These are phyloP conservation scores for Astyanax mexicanus DNA, from an alignment of 2,797 vertebrate species.

Conservation along the genomic window DNA sequence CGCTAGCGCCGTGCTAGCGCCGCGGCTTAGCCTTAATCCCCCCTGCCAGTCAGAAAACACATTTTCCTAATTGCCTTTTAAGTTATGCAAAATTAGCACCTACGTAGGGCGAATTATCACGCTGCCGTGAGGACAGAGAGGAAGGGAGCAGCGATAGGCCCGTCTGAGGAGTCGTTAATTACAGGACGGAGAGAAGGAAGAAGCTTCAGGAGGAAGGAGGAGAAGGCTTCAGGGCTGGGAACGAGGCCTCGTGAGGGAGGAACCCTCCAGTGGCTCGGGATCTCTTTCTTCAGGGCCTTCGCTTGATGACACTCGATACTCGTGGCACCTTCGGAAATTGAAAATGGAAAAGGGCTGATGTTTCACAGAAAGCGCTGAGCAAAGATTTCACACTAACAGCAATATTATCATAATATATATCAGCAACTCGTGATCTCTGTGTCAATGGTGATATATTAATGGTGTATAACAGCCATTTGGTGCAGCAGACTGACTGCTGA, in stretches of 20 bases:
- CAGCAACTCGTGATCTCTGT: neutral
- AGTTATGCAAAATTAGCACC: slow-evolving; percentile 81
- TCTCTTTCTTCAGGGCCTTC: slow-evolving; percentile 63
- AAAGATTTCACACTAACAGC: slow-evolving; percentile 4
- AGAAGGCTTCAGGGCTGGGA: slow-evolving; percentile 6
- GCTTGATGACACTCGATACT: slow-evolving; percentile 1
- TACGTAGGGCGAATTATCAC: slow-evolving; percentile 73
- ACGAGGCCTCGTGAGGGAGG: slow-evolving; percentile 30
- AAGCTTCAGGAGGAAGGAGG: slow-evolving; percentile 10
- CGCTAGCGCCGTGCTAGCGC: slow-evolving; percentile 50
- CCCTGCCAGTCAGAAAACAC: slow-evolving; percentile 73
- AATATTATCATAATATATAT: slow-evolving; percentile 27
- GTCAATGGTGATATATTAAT: slow-evolving; percentile 13
- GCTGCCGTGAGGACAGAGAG: slow-evolving; percentile 67
- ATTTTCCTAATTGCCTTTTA: slow-evolving; percentile 83
- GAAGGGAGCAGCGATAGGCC: slow-evolving; percentile 65
- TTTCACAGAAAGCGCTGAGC: slow-evolving; percentile 13
- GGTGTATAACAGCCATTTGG: slow-evolving; percentile 48
- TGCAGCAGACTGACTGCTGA: neutral
- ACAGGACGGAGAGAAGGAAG: slow-evolving; percentile 67
- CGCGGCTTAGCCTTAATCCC: slow-evolving; percentile 78
- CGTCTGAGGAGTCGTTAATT: slow-evolving; percentile 75
- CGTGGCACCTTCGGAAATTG: slow-evolving; percentile 2
- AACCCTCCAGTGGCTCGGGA: slow-evolving; percentile 40
- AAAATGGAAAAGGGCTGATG: slow-evolving; percentile 16